A percentile compares a stretch with the other conserved stretches of the same genome.
phyloP scores from a whole-genome alignment of 1,140 invertebrate genomes.

The Oedothorax gibbosus region DNA sequence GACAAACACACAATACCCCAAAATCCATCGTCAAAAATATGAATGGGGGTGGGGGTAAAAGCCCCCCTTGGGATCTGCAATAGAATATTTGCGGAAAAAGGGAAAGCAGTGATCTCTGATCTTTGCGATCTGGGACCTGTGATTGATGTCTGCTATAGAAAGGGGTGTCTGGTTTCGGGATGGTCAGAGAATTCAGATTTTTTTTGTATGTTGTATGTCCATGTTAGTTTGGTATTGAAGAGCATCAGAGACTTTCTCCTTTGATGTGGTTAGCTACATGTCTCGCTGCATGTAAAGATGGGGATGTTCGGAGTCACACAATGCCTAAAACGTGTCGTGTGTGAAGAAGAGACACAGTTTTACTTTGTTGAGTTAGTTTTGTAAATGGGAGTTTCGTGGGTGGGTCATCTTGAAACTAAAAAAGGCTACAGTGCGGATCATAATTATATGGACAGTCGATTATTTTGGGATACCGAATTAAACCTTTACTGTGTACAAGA shows the following conservation, averaged over 20 bases:
- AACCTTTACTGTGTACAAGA: no score
- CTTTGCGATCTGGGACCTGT: slow-evolving; percentile 18
- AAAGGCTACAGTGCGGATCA: no score
- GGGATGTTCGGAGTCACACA: not conserved
- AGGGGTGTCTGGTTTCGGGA: slow-evolving; percentile 37
- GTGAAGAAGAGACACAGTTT: no score
- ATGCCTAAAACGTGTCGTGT: no score
- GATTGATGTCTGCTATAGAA: slow-evolving; percentile 36
- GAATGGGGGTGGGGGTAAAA: slow-evolving; percentile 10
- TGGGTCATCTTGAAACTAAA: no score
- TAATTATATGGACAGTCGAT: no score
- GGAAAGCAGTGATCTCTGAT: slow-evolving; percentile 2
- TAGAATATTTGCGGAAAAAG: slow-evolving; percentile 36
- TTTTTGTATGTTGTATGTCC: slow-evolving; percentile 1
- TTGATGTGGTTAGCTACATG: not conserved
- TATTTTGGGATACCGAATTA: no score
- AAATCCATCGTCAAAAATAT: slow-evolving; percentile 2
- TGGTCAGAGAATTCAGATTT: slow-evolving; percentile 25
- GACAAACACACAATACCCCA: slow-evolving; percentile 47
- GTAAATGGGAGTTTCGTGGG: no score
- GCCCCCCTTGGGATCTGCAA: not conserved
- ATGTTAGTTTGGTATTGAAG: not conserved
- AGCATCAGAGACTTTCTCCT: not conserved
- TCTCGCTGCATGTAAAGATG: not conserved
- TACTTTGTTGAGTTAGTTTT: no score